These are phyloP conservation scores for Megastigmus dorsalis DNA, from an alignment of 2,888 invertebrate species.

Conservation along the genomic window DNA sequence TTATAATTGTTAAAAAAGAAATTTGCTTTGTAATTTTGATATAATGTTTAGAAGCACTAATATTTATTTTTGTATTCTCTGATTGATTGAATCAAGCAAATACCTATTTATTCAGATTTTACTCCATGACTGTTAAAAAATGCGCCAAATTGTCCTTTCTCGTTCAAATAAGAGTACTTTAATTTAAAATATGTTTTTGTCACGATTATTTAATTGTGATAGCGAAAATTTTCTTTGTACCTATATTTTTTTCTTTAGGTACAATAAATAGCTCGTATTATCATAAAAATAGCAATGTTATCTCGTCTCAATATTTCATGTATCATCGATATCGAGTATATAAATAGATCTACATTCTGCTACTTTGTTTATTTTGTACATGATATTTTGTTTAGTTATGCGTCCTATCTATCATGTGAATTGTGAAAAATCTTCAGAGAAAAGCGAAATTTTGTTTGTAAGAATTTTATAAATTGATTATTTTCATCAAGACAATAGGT, in stretches of 20 bases:
- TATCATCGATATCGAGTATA: slow-evolving; percentile 9
- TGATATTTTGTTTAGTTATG: slow-evolving; percentile 16
- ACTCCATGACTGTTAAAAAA: slow-evolving; percentile 37
- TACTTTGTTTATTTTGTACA: neutral
- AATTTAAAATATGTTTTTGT: slow-evolving; percentile 35
- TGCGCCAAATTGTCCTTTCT: slow-evolving; percentile 11
- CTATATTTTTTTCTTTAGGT: slow-evolving; percentile 43
- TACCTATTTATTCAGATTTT: slow-evolving; percentile 41
- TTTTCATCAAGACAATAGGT: neutral
- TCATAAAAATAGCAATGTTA: slow-evolving; percentile 14
- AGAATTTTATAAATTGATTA: slow-evolving; percentile 3
- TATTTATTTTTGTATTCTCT: slow-evolving; percentile 3
- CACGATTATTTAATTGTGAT: slow-evolving; percentile 6
- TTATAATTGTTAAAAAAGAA: slow-evolving; percentile 24
- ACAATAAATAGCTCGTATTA: slow-evolving; percentile 26
- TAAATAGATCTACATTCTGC: neutral
- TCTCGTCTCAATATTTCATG: slow-evolving; percentile 25
- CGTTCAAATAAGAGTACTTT: slow-evolving; percentile 20
- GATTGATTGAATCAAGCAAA: slow-evolving; percentile 5
- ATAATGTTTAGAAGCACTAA: slow-evolving; percentile 20
- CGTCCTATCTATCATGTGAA: slow-evolving; percentile 7
- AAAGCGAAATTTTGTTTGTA: slow-evolving; percentile 4
- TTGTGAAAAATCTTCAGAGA: neutral
- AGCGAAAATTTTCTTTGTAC: slow-evolving; percentile 18
- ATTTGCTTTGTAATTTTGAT: slow-evolving; percentile 27